These are phyloP conservation scores for Schizothorax lantsangensis DNA, from an alignment of 2,797 vertebrate species.

Conservation along the genomic window DNA sequence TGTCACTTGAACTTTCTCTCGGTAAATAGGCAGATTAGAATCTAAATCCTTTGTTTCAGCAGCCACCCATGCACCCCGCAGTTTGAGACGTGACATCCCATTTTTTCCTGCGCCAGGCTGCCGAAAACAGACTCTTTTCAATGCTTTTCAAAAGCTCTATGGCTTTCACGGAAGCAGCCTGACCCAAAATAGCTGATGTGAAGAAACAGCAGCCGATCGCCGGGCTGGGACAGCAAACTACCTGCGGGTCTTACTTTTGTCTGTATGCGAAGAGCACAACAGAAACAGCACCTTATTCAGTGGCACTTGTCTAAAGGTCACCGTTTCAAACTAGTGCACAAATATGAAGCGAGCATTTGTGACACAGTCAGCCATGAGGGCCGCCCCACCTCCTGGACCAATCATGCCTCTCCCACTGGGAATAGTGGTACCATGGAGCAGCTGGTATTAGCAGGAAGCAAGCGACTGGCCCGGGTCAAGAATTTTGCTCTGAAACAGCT, in stretches of 20 bases:
- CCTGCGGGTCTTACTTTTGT: background rate
- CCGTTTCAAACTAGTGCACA: constrained; percentile 58
- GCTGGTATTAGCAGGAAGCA: constrained; percentile 57
- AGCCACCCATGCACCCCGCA: constrained; percentile 1
- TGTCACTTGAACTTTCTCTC: constrained; percentile 24
- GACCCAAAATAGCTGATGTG: constrained; percentile 25
- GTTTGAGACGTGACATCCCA: constrained; percentile 30
- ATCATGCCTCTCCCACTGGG: constrained; percentile 31
- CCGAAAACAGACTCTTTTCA: background rate
- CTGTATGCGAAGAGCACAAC: background rate
- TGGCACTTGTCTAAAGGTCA: constrained; percentile 47
- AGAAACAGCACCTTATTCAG: background rate
- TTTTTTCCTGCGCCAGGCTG: background rate
- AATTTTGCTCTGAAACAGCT: constrained; percentile 62
- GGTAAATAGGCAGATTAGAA: constrained; percentile 18
- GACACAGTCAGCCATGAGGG: constrained; percentile 38
- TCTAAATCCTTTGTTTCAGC: constrained; percentile 33
- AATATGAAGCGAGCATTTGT: constrained; percentile 44
- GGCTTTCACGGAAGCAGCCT: background rate
- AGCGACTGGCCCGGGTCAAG: constrained; percentile 47
- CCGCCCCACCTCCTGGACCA: constrained; percentile 35
- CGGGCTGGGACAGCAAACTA: background rate
- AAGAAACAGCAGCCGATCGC: background rate
- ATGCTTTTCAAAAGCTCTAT: background rate
- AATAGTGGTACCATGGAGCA: constrained; percentile 49